A percentile compares a stretch with the other conserved stretches of the same genome.
Evolutionary conservation across 2,888 invertebrate species (phyloP).

Genomic region (Sminthurinus aureus): DNA sequence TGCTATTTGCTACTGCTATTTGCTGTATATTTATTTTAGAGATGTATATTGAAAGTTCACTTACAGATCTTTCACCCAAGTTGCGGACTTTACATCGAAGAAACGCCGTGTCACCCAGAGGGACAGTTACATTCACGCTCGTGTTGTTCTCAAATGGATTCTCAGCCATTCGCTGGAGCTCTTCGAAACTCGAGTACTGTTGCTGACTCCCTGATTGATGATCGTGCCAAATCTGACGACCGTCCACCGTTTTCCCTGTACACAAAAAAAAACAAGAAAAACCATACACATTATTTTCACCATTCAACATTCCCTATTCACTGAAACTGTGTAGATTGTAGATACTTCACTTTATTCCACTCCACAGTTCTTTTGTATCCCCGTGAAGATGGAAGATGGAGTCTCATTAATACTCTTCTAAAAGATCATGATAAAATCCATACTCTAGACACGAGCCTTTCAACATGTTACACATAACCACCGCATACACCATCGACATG

Average conservation of each 20-base stretch:
- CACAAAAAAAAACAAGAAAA: background rate
- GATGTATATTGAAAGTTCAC: slow-evolving; percentile 53
- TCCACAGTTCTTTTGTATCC: too few relatives aligned
- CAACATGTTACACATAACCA: too few relatives aligned
- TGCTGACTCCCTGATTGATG: slow-evolving; percentile 43
- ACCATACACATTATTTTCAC: too few relatives aligned
- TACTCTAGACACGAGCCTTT: too few relatives aligned
- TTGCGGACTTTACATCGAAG: slow-evolving; percentile 81
- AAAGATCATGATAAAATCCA: too few relatives aligned
- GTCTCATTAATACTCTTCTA: too few relatives aligned
- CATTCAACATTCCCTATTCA: too few relatives aligned
- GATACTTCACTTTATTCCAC: too few relatives aligned
- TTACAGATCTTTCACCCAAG: slow-evolving; percentile 77
- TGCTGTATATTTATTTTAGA: background rate
- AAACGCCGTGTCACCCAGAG: slow-evolving; percentile 80
- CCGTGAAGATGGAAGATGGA: too few relatives aligned
- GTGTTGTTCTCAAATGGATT: slow-evolving; percentile 73
- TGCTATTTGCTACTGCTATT: too few relatives aligned
- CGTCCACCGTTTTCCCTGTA: slow-evolving; percentile 55
- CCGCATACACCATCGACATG: too few relatives aligned
- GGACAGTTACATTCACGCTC: slow-evolving; percentile 77
- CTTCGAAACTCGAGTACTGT: slow-evolving; percentile 68
- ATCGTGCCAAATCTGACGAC: slow-evolving; percentile 53
- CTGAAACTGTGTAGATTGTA: too few relatives aligned
- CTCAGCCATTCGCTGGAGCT: slow-evolving; percentile 65